Percentiles rank a stretch among this genome's conserved stretches.
phyloP scores from a whole-genome alignment of 2,888 invertebrate species.

The Chironomus riparius region DNA sequence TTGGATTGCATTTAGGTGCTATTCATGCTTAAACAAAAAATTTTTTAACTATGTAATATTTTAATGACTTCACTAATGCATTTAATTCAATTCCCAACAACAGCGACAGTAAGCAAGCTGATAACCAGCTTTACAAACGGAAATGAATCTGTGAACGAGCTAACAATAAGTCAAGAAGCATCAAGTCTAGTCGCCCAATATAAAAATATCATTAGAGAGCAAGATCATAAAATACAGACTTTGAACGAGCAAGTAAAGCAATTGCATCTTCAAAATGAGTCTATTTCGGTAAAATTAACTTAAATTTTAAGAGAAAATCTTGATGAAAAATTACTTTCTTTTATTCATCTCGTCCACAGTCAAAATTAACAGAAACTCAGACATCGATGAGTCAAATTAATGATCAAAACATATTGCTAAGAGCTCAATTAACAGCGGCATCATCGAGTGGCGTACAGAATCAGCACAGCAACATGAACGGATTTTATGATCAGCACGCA shows the following conservation, averaged over 20 bases:
- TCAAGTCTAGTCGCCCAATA: constrained; percentile 54
- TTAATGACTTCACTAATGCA: too few species aligned
- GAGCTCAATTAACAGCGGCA: constrained; percentile 56
- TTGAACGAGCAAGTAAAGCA: constrained; percentile 35
- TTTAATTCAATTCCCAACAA: too few species aligned
- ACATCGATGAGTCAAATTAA: constrained; percentile 64
- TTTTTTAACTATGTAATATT: too few species aligned
- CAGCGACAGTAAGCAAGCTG: constrained; percentile 48
- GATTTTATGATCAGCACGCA: not conserved
- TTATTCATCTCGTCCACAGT: constrained; percentile 34
- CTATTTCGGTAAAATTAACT: constrained; percentile 27
- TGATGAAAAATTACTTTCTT: too few species aligned
- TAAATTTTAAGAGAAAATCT: not conserved
- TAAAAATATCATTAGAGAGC: constrained; percentile 83
- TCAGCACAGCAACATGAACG: not conserved
- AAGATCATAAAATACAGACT: constrained; percentile 58
- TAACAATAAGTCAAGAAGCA: constrained; percentile 41
- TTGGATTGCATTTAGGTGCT: too few species aligned
- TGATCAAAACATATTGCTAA: constrained; percentile 79
- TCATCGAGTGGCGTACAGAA: not conserved
- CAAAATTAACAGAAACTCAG: constrained; percentile 56
- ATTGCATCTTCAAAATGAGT: constrained; percentile 34
- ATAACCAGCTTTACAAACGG: constrained; percentile 43
- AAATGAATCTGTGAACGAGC: constrained; percentile 46
- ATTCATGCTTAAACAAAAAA: too few species aligned